Percentiles rank a stretch among this genome's conserved stretches.
These are phyloP conservation scores for Cercopithecus mona DNA, from an alignment of 2,113 vertebrate genomes.

Conservation along the genomic window DNA sequence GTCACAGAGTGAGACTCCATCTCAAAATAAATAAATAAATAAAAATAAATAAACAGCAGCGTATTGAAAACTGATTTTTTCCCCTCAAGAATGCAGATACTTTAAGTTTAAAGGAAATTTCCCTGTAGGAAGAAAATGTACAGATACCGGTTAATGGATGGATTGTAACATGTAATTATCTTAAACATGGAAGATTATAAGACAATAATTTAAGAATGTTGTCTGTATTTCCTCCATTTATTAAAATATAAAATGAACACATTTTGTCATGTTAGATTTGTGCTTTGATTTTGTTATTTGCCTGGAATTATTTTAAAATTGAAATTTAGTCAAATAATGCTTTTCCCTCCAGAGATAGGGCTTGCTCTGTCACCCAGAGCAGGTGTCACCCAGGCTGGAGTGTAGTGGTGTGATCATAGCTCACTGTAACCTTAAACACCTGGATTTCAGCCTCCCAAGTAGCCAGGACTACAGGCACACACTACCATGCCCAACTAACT, in stretches of 20 bases:
- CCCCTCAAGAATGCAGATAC: background rate
- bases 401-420: background rate
- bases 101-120: conserved; percentile 4
- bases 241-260: background rate
- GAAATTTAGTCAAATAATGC: background rate
- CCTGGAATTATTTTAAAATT: background rate
- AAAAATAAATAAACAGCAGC: background rate
- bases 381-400: background rate
- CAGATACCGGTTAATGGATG: background rate
- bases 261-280: background rate
- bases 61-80: conserved; percentile 13
- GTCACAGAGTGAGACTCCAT: too few relatives aligned
- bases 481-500: too few relatives aligned
- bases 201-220: background rate
- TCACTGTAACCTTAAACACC: background rate
- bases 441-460: too few relatives aligned
- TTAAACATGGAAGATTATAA: background rate
- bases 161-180: background rate
- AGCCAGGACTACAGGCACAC: too few relatives aligned
- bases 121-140: background rate
- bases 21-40: too few relatives aligned
- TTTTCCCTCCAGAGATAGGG: background rate
- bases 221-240: background rate
- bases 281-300: conserved; percentile 39
- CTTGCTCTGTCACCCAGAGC: background rate